Evolutionary conservation across 2,113 vertebrate genomes (phyloP), one percentile per base, ranked within the genome.

Genomic region (Heliornis fulica): DNA sequence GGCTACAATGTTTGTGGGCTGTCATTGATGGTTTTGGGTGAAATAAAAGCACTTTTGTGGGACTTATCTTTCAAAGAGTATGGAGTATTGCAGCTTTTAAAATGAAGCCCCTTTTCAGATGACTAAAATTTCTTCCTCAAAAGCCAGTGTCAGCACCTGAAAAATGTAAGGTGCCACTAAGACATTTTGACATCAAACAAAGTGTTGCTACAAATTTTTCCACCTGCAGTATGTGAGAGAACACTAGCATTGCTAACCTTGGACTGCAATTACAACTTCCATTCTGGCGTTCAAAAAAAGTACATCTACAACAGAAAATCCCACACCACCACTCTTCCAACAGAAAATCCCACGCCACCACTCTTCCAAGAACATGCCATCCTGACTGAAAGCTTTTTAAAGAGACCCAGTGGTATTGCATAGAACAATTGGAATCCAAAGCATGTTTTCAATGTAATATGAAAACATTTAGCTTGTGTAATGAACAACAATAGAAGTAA

Each of bases 401-500:
- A 71, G 18, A 87, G 48, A 45, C 32, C 7, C 22, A 57, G 34
- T 72, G 17, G 17, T 80, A 85, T 61, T 18, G 28, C 45, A 74
- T 22, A 91, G 66, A 95, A 94, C 34, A 96, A 95, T 5, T 90
- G 82, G 66, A 95, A 95, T 79, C 53, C 63, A 34, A 83, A 93
- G 3, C 54, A 89, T 91, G 57, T 89, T 97, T 97, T 92, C 85
- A 92, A 29, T 72, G 69, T 83, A 95, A 92, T 45, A 84, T 20
- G 46, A 94, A 97, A 97, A 94, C 77, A 96, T 92, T 97, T 95
- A 57, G 72, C 80, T 94, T 57, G 9, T 90, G 81, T 93, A 97
- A 97, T 83, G 96, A 96, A 94, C 91, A 97, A 97, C 92, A 96
- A 94, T 91, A 96, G 86, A 92, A 94, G 82, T 78, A 94, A 83